Evolutionary conservation across 2,888 invertebrate genomes (phyloP).

Genomic region (Epistrophe eligans): DNA sequence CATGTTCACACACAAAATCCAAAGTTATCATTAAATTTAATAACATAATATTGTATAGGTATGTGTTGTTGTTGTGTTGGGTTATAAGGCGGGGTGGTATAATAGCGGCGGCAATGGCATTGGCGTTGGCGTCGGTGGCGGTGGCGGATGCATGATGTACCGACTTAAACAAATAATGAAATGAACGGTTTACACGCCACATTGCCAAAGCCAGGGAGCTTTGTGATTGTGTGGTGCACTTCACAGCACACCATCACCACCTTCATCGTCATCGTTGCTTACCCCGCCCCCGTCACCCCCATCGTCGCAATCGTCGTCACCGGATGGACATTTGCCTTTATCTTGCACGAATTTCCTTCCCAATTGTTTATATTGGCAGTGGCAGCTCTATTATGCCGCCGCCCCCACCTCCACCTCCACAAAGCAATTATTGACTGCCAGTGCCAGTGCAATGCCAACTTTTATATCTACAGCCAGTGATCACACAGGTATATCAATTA

Average conservation of each 20-base stretch:
- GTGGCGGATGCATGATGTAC: slow-evolving; percentile 59
- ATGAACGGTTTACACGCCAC: slow-evolving; percentile 72
- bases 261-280: neutral
- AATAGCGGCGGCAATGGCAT: neutral
- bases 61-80: neutral
- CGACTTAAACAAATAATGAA: slow-evolving; percentile 69
- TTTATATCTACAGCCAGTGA: slow-evolving; percentile 45
- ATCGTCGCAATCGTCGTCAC: slow-evolving; percentile 19
- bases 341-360: slow-evolving; percentile 73
- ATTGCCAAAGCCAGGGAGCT: slow-evolving; percentile 67
- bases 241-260: too few species aligned
- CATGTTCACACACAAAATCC: slow-evolving; percentile 83
- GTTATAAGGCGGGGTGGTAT: neutral
- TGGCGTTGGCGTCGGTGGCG: neutral
- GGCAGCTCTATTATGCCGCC: slow-evolving; percentile 39
- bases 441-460: slow-evolving; percentile 47
- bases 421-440: slow-evolving; percentile 59
- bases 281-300: neutral
- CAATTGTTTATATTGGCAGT: slow-evolving; percentile 48
- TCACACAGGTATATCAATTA: slow-evolving; percentile 70
- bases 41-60: slow-evolving; percentile 65
- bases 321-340: slow-evolving; percentile 71
- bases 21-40: slow-evolving; percentile 75
- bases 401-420: neutral
- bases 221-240: slow-evolving; percentile 30